Percentiles rank a stretch among this genome's conserved stretches.
Conservation (phyloP, 2,797 vertebrate genomes). For the Hippoglossus hippoglossus region DNA sequence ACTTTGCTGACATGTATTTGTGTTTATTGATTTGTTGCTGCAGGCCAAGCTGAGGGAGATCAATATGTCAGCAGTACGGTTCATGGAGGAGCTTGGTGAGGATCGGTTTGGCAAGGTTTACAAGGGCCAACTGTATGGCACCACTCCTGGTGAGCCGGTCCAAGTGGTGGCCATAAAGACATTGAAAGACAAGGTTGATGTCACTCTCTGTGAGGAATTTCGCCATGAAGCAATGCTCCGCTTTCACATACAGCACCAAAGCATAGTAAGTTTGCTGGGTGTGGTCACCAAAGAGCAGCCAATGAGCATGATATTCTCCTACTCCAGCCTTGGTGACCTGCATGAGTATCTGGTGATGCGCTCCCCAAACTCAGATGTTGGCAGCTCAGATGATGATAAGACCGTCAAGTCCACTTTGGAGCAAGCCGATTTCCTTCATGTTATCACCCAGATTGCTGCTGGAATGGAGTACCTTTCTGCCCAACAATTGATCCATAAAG, state of each 20-base stretch:
- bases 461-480: conserved; percentile 97
- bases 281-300: conserved; percentile 95
- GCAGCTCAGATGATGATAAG: conserved; percentile 94
- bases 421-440: conserved; percentile 93
- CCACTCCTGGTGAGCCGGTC: conserved; percentile 89
- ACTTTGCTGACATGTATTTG: conserved; percentile 27
- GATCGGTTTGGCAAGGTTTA: conserved; percentile 98
- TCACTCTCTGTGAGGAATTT: conserved; percentile 92
- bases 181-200: conserved; percentile 94
- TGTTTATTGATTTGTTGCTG: conserved; percentile 33
- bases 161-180: conserved; percentile 96
- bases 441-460: conserved; percentile 92
- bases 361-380: conserved; percentile 95
- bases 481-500: conserved; percentile 95
- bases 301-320: conserved; percentile 94
- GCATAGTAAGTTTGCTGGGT: conserved; percentile 91
- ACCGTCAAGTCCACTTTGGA: conserved; percentile 94
- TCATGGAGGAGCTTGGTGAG: conserved; percentile 97
- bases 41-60: conserved; percentile 94
- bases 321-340: conserved; percentile 91
- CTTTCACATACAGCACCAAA: conserved; percentile 93
- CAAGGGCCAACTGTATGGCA: conserved; percentile 94
- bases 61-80: conserved; percentile 91
- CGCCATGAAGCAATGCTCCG: conserved; percentile 92
- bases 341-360: conserved; percentile 97